A percentile compares a stretch with the other conserved stretches of the same genome.
Conservation (phyloP, 2,113 vertebrate genomes). For the Carettochelys insculpta region DNA sequence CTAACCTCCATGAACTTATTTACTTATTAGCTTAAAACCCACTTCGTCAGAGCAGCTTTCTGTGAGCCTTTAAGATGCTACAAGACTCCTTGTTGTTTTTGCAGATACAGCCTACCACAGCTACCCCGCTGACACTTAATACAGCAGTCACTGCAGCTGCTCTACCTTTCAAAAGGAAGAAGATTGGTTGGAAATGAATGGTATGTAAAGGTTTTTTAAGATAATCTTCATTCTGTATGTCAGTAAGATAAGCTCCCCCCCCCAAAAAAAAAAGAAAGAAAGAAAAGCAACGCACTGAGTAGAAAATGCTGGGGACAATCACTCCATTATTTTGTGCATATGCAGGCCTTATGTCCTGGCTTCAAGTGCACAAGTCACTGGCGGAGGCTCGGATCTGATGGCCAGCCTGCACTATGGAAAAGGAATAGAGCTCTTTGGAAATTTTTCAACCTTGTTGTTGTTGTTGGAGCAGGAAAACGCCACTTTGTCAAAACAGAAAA, state of each 20-base stretch:
- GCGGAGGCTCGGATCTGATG: neutral
- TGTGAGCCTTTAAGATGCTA: too few relatives aligned
- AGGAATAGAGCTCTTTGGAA: neutral
- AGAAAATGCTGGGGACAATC: neutral
- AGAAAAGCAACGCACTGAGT: too few relatives aligned
- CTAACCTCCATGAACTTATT: too few relatives aligned
- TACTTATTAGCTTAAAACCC: too few relatives aligned
- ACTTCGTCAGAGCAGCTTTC: too few relatives aligned
- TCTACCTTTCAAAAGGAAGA: neutral
- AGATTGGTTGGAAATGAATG: neutral
- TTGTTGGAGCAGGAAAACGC: too few relatives aligned
- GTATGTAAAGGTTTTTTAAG: neutral
- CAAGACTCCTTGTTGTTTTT: too few relatives aligned
- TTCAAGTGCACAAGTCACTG: neutral
- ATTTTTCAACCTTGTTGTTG: too few relatives aligned
- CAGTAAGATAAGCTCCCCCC: neutral
- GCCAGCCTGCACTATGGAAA: neutral
- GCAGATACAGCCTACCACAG: too few relatives aligned
- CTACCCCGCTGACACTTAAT: too few relatives aligned
- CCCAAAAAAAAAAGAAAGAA: neutral
- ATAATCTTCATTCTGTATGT: neutral
- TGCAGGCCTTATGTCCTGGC: neutral
- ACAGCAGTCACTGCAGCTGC: neutral
- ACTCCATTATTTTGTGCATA: neutral
- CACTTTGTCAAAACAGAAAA: too few relatives aligned